Percentiles rank a stretch among this genome's conserved stretches.
These are phyloP conservation scores for Plectus sambesii DNA, from an alignment of 1,140 invertebrate species.

Conservation along the genomic window DNA sequence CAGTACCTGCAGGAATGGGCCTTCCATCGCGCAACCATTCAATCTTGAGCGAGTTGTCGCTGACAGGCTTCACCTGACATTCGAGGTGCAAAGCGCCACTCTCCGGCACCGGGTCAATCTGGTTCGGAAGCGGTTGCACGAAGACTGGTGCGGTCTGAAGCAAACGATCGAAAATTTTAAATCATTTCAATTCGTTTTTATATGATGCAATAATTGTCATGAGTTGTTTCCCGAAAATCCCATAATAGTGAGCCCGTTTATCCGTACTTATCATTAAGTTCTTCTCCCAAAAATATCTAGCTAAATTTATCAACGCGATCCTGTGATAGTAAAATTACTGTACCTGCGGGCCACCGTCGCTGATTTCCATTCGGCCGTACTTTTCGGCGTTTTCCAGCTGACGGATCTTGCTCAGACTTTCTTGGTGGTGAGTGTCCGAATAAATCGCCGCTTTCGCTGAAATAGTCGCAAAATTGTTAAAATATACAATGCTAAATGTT, in stretches of 20 bases:
- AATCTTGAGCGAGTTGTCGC: conserved; percentile 81
- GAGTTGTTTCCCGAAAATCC: conserved; percentile 3
- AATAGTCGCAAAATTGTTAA: no score
- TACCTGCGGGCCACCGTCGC: conserved; percentile 50
- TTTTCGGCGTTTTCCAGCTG: conserved; percentile 71
- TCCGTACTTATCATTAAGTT: background rate
- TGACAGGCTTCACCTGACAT: conserved; percentile 84
- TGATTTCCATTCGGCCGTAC: conserved; percentile 59
- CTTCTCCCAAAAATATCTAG: background rate
- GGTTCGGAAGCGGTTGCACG: conserved; percentile 33
- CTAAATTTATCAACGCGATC: background rate
- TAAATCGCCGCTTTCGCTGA: conserved; percentile 66
- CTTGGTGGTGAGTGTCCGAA: conserved; percentile 71
- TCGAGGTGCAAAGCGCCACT: conserved; percentile 84
- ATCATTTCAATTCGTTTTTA: background rate
- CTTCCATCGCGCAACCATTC: conserved; percentile 63
- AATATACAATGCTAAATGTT: no score
- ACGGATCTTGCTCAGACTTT: conserved; percentile 72
- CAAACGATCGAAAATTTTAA: background rate
- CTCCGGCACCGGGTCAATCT: conserved; percentile 53
- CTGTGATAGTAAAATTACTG: conserved; percentile 15
- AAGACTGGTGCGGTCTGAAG: conserved; percentile 30
- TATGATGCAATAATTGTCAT: background rate
- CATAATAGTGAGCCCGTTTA: background rate
- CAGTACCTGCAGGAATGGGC: conserved; percentile 36